These are phyloP conservation scores for Tetragnatha versicolor DNA, from an alignment of 1,140 invertebrate genomes.

Conservation along the genomic window DNA sequence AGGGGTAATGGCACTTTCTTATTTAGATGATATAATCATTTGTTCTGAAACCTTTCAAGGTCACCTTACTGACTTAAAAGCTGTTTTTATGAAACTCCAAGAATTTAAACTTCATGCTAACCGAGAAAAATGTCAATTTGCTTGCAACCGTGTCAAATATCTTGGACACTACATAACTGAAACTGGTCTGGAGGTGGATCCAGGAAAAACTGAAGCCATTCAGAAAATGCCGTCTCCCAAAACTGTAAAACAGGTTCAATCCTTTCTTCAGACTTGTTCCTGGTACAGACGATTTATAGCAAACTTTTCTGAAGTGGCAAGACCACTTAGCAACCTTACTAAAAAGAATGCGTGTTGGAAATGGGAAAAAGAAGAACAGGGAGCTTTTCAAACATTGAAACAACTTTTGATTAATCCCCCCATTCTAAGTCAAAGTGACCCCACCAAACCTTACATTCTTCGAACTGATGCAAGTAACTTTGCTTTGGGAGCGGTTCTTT, in stretches of 20 bases:
- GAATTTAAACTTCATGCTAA: neutral
- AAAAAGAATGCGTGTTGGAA: slow-evolving; percentile 16
- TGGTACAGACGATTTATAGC: slow-evolving; percentile 58
- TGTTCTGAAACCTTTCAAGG: slow-evolving; percentile 7
- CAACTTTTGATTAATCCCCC: slow-evolving; percentile 56
- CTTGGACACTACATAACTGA: neutral
- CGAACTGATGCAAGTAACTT: neutral
- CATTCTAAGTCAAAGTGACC: slow-evolving; percentile 56
- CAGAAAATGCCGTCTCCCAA: slow-evolving; percentile 43
- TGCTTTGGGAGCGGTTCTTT: neutral
- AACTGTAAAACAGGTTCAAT: slow-evolving; percentile 54
- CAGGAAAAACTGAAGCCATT: slow-evolving; percentile 57
- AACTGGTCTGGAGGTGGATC: slow-evolving; percentile 56
- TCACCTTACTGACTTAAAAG: neutral
- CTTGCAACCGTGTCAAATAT: slow-evolving; percentile 5
- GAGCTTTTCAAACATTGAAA: slow-evolving; percentile 55
- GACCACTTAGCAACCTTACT: slow-evolving; percentile 36
- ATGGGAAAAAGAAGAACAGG: slow-evolving; percentile 44
- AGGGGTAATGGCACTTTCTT: neutral
- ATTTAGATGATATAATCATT: slow-evolving; percentile 6
- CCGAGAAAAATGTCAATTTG: slow-evolving; percentile 12
- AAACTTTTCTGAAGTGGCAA: slow-evolving; percentile 55
- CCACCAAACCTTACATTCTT: slow-evolving; percentile 57
- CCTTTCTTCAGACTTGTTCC: slow-evolving; percentile 47
- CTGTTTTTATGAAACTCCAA: neutral